A percentile compares a stretch with the other conserved stretches of the same genome.
Evolutionary conservation across 2,797 vertebrate species (phyloP).

Genomic region (Xenopus petersii): DNA sequence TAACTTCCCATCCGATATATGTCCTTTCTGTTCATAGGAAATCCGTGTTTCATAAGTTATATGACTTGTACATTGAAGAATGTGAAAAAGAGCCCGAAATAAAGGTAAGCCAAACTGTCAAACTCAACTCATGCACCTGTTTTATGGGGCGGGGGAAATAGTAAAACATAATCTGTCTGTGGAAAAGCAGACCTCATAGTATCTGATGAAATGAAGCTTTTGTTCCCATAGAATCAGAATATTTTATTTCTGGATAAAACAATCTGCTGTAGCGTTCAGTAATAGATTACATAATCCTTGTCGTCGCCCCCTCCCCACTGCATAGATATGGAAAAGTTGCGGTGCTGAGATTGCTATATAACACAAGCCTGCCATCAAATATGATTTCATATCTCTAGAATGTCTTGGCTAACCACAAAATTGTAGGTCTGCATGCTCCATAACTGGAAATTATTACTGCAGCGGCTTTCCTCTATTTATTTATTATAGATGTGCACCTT

Average conservation of each 20-base stretch:
- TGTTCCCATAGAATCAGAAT: no score
- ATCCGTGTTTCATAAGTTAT: slow-evolving; percentile 96
- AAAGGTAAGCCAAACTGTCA: slow-evolving; percentile 76
- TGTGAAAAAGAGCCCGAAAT: slow-evolving; percentile 98
- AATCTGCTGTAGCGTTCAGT: not conserved
- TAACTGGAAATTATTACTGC: slow-evolving; percentile 9
- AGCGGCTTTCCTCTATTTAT: slow-evolving; percentile 21
- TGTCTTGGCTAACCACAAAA: slow-evolving; percentile 36
- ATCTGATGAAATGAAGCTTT: not conserved
- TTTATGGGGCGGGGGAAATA: no score
- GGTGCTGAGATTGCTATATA: not conserved
- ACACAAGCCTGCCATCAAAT: slow-evolving; percentile 20
- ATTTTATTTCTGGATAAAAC: not conserved
- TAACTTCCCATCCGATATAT: no score
- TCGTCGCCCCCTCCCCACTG: not conserved
- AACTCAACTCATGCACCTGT: not conserved
- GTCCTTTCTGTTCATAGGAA: slow-evolving; percentile 69
- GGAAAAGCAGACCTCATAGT: no score
- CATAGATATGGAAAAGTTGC: slow-evolving; percentile 10
- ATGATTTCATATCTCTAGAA: slow-evolving; percentile 36
- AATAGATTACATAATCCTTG: slow-evolving; percentile 3
- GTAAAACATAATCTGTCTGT: no score
- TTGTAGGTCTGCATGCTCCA: slow-evolving; percentile 10
- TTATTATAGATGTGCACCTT: slow-evolving; percentile 9
- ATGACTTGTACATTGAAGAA: slow-evolving; percentile 96